Evolutionary conservation across 1,140 invertebrate species (phyloP), one percentile per base, ranked within the genome.

Genomic region (Caenorhabditis briggsae): DNA sequence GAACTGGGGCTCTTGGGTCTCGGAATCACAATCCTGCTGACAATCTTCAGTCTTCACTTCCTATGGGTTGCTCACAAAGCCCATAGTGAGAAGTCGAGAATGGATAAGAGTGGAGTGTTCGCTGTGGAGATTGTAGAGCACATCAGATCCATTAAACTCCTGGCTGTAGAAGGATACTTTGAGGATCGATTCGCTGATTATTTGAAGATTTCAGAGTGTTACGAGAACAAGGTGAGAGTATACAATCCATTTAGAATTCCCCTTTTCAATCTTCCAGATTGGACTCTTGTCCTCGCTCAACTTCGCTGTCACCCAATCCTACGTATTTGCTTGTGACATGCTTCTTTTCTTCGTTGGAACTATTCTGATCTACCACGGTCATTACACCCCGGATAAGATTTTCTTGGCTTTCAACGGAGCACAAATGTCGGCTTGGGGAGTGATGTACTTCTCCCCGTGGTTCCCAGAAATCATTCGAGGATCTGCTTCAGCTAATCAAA

Each of bases 381-480:
- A 61, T 8, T 48, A 56, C 48, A 53, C 82, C 12, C 50, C 82
- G 6, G 61, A 74, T n/a, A 84, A 61, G 16, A 33, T 84, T 8
- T 87, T 83, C 48, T 16, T 84, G 12, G 82, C 86, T 16, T 86
- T 86, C 78, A 86, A 78, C 48, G 85, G 74, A 33, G 65, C 85
- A 11, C 70, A 82, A n/a, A 82, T 86, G 43, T 58, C 85, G 7
- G 85, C 64, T 16, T 82, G 85, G 78, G 46, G 55, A 41, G 59
- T 86, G 0, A 86, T 86, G 85, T 86, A 82, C 23, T 82, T 70
- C 6, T 48, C 85, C 23, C 85, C 85, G 0, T 93, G 92, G 74
- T 83, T 92, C 23, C 92, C 92, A 1, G 92, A 93, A 55, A 93
- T 92, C 82, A 86, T 90, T 16, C 93, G 93, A 86, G 92, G 92